Percentiles rank a stretch among this genome's conserved stretches.
These are phyloP conservation scores for Percina caprodes DNA, from an alignment of 2,113 vertebrate genomes.

Conservation along the genomic window DNA sequence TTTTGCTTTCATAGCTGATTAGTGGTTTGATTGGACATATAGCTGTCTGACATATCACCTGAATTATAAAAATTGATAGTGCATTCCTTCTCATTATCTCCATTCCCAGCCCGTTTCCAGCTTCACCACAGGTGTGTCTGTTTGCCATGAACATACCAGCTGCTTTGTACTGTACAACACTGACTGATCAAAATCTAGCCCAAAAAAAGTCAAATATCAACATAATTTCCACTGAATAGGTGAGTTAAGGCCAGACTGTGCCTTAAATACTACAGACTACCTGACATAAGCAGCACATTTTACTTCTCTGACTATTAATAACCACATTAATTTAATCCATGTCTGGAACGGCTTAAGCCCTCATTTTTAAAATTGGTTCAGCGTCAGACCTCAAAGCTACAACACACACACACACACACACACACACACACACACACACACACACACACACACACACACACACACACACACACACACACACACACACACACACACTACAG, in stretches of 20 bases:
- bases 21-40: not conserved
- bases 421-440: not conserved
- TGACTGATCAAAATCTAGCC: not conserved
- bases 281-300: not conserved
- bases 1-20: too few relatives aligned
- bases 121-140: too few relatives aligned
- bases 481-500: not conserved
- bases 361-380: not conserved
- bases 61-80: too few relatives aligned
- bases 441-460: not conserved
- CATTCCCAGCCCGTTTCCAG: too few relatives aligned
- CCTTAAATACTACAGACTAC: not conserved
- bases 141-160: too few relatives aligned
- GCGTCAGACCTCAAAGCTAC: not conserved
- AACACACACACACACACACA: not conserved
- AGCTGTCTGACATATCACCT: not conserved
- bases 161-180: too few relatives aligned
- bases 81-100: too few relatives aligned
- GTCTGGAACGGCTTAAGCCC: not conserved
- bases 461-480: not conserved
- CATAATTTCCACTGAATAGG: not conserved
- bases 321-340: not conserved
- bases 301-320: slow-evolving; percentile 3
- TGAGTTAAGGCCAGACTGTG: not conserved
- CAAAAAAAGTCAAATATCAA: not conserved